phyloP scores from a whole-genome alignment of 2,797 vertebrate species.

The Buceros bicornis region DNA sequence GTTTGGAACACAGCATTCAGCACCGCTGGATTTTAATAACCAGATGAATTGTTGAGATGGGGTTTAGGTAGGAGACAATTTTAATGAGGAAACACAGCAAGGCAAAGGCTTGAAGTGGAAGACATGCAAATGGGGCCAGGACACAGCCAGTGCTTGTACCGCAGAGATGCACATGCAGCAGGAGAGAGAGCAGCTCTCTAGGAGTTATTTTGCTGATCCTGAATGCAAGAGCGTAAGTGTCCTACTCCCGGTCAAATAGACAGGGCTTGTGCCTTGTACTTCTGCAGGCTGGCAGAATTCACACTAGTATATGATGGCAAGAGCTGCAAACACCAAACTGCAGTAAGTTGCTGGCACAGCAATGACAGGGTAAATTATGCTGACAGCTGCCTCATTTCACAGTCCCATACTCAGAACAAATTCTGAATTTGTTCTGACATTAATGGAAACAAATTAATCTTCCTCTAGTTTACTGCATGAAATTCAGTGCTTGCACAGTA shows the following conservation, averaged over 20 bases:
- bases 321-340: neutral
- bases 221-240: neutral
- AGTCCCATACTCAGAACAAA: slow-evolving; percentile 9
- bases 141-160: neutral
- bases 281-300: neutral
- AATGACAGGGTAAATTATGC: neutral
- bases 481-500: neutral
- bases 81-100: neutral
- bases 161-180: neutral
- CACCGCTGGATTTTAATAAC: neutral
- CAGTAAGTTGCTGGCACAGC: neutral
- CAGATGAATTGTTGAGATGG: neutral
- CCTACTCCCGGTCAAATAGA: neutral
- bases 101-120: neutral
- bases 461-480: slow-evolving; percentile 15
- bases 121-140: neutral
- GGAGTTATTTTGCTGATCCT: neutral
- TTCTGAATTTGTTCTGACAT: slow-evolving; percentile 49
- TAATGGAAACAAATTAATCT: slow-evolving; percentile 46
- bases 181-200: neutral
- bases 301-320: neutral
- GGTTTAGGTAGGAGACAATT: neutral
- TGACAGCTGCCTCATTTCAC: slow-evolving; percentile 40
- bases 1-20: neutral
- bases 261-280: neutral